Evolutionary conservation across 92 coral and sea anemone genomes (phyloP), one percentile per base, ranked within the genome.

Genomic region (Isaurus tuberculatus): DNA sequence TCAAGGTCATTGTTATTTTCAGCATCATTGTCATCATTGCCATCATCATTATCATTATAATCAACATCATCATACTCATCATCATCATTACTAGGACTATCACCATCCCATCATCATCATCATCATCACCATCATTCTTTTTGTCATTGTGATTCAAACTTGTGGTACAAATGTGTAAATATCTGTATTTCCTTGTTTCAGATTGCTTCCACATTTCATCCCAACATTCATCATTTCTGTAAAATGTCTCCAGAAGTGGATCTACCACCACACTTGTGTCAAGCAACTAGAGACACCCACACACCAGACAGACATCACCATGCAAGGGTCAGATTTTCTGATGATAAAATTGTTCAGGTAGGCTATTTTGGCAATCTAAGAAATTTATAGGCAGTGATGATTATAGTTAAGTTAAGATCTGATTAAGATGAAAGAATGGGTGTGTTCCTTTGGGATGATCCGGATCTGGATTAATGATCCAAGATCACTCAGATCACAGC

Each of bases 211-310:
- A 44, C 48, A 9, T 70, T 87, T 20, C 83, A 85, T 43, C 90
- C 86, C 46, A 97, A 97, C 48, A 92, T 97, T 37, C 99, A 97
- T 48, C 99, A 92, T 72, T 97, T 97, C 81, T 97, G 99, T 77
- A 89, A 90, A 83, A 88, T 92, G 90, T 85, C 91, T 16, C 85
- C 98, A 37, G 85, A 86, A 44, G 86, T 94, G 68, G 99, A 94
- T 43, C 70, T 97, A 20, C 92, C 98, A 20, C 94, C 98, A 3
- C 89, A 90, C 64, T 74, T 97, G 34, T 82, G 93, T 63, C 90
- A 86, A 61, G 36, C 90, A 46, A 92, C 94, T 31, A 90, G 98
- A 74, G 99, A 94, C 64, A 88, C 87, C 70, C 99, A 97, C 83
- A 97, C 99, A 23, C 88, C 91, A 5, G 97, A 89, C 58, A 92